Conservation (phyloP, 2,888 invertebrate species). For the Eupelmus urozonus region DNA sequence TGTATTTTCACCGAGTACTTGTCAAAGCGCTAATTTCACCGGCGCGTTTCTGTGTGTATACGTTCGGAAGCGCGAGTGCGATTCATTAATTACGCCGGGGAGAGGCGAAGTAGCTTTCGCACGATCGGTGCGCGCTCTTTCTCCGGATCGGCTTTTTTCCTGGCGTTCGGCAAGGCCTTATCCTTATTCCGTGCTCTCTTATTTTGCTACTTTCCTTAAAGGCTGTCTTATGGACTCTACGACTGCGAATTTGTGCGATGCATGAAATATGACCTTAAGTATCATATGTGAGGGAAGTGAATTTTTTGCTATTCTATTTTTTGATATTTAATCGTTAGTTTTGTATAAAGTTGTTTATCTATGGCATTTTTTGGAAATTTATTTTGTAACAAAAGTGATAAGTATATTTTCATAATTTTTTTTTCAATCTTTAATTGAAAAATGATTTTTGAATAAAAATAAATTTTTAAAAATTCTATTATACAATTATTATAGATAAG, state of each 20-base stretch:
- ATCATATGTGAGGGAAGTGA: not conserved
- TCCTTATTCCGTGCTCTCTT: conserved; percentile 39
- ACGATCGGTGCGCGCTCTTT: conserved; percentile 36
- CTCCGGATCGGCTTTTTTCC: not conserved
- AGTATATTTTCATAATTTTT: too few relatives aligned
- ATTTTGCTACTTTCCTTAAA: conserved; percentile 40
- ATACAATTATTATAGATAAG: too few relatives aligned
- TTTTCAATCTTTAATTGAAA: too few relatives aligned
- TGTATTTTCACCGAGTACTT: conserved; percentile 29
- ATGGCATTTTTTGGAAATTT: too few relatives aligned
- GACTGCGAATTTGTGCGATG: conserved; percentile 6
- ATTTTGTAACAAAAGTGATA: too few relatives aligned
- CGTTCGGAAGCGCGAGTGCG: conserved; percentile 39
- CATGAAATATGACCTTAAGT: conserved; percentile 48
- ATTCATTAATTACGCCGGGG: conserved; percentile 55
- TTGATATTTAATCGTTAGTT: not conserved
- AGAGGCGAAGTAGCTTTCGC: conserved; percentile 41
- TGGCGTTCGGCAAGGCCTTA: conserved; percentile 6
- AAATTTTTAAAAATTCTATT: too few relatives aligned
- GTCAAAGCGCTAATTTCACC: conserved; percentile 52
- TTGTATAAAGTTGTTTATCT: not conserved
- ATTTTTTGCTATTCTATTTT: not conserved
- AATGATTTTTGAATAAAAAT: too few relatives aligned
- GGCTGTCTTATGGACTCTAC: not conserved
- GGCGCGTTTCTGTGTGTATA: conserved; percentile 16